Evolutionary conservation across 2,888 invertebrate genomes (phyloP), one percentile per base, ranked within the genome.

Genomic region (Phalangium opilio): DNA sequence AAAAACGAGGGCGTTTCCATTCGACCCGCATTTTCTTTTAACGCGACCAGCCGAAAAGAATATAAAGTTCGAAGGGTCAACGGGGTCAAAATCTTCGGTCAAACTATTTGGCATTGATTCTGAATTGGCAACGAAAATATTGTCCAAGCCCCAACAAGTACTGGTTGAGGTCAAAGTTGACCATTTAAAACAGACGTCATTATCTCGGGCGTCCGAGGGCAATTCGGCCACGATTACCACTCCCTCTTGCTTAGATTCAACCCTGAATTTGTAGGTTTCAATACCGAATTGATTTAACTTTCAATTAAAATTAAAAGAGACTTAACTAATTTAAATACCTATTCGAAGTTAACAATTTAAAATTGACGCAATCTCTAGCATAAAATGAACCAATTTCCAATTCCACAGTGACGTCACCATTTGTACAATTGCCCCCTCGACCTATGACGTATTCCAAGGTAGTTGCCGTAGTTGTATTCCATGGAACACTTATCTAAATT

Each of bases 1-100:
- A 49, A 67, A 67, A 11, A 62, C 58, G 51, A 66, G 55, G 7
- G 65, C 61, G 50, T 60, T 61, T 15, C 62, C 61, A 14, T 64
- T 61, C 14, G 65, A 62, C 41, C 61, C 61, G 47, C 67, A 67
- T 41, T 62, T 61, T 40, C 60, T 67, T 60, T 63, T 60, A 19
- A 68, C 60, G 39, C 59, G 58, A 5, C 63, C 67, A 14, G 67
- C 67, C 12, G 67, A 67, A 47, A 67, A 67, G 52, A 66, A 65
- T 8, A 67, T 57, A 64, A 65, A 68, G 48, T 67, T 61, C 43
- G 62, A 55, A 3, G 65, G 63, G 47, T 65, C 62, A 27, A 67
- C 54, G 5, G 67, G 67, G 53, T 67, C 66, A 59, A 68, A 67
- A 44, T 60, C 55, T 27, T 67, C 67, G n/a, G 58, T 50, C 10